Base-by-base conservation (phyloP, 2,888 invertebrate genomes). In the Tipula vernalis region DNA sequence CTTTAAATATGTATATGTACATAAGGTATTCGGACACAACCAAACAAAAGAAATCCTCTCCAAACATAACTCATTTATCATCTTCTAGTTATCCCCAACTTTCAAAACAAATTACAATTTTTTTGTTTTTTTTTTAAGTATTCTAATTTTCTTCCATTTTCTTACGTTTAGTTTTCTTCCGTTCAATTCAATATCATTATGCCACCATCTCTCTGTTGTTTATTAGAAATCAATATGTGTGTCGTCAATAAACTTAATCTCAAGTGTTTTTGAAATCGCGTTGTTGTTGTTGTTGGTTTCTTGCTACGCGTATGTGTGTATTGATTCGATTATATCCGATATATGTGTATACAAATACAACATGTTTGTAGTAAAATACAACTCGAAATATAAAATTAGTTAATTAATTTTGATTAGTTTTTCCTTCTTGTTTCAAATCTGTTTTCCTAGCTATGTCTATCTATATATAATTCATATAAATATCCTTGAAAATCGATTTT, bases 221-320 rank as follows among this genome's bases (percentile, higher is more conserved):
- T 71, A 71, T 71, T 71, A 71, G 71, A 71, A 71, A 71, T 71
- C 71, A 71, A 71, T 71, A 71, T 71, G 28, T 28, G 71, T 71
- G 71, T 71, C 71, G 71, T 71, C 71, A 71, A 71, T 71, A 71
- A 71, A 71, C 71, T 71, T 71, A 71, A 71, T 71, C 71, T 71
- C 71, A 71, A 71, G 71, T 71, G 71, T 71, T 71, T 71, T 71
- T 71, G 28, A 71, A 18, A 71, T 71, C 51, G 51, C 2, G 15
- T 51, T 51, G 51, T 51, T 51, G 51, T 51, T 51, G 51, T n/a
- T 5, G 15, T 6, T 39, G 15, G 15, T 15, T 51, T 15, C 5
- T 15, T 51, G 51, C 28, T 6, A 12, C 10, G 44, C 15, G 51
- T 51, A 2, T 51, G 51, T 51, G 71, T 71, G 10, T 71, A 71